Evolutionary conservation across 2,113 vertebrate genomes (phyloP).

Genomic region (Trochalopteron elliotii): DNA sequence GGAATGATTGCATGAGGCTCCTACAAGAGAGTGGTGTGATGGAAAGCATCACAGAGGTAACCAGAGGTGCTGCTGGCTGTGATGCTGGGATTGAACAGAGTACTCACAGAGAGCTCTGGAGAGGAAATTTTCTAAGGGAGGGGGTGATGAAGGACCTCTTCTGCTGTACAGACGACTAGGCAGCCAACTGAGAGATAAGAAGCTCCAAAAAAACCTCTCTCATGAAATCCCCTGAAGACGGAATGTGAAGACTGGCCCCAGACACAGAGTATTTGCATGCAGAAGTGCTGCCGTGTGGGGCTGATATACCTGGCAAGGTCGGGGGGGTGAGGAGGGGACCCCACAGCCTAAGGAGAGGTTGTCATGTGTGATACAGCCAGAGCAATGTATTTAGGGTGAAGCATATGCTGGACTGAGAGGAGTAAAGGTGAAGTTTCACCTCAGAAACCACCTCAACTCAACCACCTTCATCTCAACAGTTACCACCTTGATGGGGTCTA

Average conservation of each 20-base stretch:
- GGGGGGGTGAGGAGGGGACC: not conserved
- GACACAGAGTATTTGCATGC: rapidly evolving
- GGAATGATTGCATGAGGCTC: not conserved
- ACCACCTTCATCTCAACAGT: not conserved
- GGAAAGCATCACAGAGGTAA: not conserved
- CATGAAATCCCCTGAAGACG: not conserved
- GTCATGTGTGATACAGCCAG: not conserved
- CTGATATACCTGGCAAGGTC: rapidly evolving
- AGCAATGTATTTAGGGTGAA: not conserved
- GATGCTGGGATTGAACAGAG: not conserved
- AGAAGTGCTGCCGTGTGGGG: rapidly evolving
- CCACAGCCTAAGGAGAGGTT: not conserved
- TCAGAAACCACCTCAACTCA: not conserved
- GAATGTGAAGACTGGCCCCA: not conserved
- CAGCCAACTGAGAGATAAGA: not conserved
- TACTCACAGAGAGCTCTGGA: not conserved
- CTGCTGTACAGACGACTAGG: not conserved
- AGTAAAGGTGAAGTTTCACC: not conserved
- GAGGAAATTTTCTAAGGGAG: not conserved
- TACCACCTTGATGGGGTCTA: not conserved
- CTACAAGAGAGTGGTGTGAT: not conserved
- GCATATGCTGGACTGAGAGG: not conserved
- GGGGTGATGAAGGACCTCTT: not conserved
- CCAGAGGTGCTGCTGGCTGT: not conserved
- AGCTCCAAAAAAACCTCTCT: not conserved